Conservation (phyloP, 1,140 invertebrate genomes). For the Rhyacophila brunnea region DNA sequence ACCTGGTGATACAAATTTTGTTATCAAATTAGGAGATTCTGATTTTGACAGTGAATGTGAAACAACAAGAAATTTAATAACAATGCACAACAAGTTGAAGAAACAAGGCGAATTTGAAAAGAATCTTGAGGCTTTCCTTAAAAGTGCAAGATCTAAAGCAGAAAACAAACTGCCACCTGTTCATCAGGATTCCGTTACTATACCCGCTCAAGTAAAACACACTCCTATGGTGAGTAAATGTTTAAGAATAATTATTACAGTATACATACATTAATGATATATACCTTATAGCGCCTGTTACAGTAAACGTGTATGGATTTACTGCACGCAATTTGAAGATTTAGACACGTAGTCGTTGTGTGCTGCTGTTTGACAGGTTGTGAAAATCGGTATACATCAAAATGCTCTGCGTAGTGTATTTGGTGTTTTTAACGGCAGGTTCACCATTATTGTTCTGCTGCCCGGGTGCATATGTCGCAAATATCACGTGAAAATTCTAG, state of each 20-base stretch:
- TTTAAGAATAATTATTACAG: not conserved
- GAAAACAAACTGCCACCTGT: slow-evolving; percentile 41
- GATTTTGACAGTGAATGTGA: slow-evolving; percentile 54
- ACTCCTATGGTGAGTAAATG: slow-evolving; percentile 44
- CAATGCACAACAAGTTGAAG: slow-evolving; percentile 53
- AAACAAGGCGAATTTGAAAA: slow-evolving; percentile 48
- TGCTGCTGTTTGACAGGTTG: no score
- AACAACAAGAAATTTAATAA: slow-evolving; percentile 51
- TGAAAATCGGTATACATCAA: no score
- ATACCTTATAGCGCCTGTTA: no score
- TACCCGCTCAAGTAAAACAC: slow-evolving; percentile 39
- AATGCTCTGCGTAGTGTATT: no score
- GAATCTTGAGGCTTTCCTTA: slow-evolving; percentile 48
- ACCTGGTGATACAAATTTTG: slow-evolving; percentile 34
- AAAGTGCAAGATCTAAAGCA: slow-evolving; percentile 45
- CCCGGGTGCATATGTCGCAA: no score
- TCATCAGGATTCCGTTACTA: slow-evolving; percentile 32
- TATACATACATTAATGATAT: no score
- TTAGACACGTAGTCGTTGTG: no score
- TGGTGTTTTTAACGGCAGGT: no score
- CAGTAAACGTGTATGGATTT: no score
- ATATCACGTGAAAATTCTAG: no score
- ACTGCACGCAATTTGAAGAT: no score
- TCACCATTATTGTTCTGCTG: no score
- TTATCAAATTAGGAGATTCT: slow-evolving; percentile 48